These are phyloP conservation scores for Agrotis exclamationis DNA, from an alignment of 2,888 invertebrate genomes.

Conservation along the genomic window DNA sequence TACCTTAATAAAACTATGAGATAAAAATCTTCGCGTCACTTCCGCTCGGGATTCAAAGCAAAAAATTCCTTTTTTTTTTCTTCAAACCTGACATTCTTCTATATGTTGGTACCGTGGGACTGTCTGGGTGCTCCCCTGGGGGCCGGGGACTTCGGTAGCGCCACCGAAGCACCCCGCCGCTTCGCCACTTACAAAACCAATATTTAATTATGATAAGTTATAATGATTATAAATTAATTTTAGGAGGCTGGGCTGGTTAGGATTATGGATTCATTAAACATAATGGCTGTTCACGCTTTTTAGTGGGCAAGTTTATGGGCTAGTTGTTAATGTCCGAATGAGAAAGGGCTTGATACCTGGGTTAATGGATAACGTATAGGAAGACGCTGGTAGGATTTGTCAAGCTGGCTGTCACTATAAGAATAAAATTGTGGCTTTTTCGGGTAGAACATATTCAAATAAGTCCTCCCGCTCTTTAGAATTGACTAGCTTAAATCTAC, in stretches of 20 bases:
- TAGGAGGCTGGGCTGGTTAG: constrained; percentile 49
- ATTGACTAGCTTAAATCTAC: no score
- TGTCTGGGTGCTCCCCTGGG: constrained; percentile 66
- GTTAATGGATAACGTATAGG: neutral
- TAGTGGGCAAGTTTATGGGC: constrained; percentile 42
- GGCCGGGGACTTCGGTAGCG: constrained; percentile 73
- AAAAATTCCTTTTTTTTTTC: constrained; percentile 60
- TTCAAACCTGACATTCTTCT: constrained; percentile 69
- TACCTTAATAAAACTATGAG: constrained; percentile 55
- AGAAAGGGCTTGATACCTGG: constrained; percentile 35
- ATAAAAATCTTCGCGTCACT: constrained; percentile 70
- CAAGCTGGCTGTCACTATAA: neutral
- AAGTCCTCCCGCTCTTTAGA: no score
- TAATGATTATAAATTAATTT: constrained; percentile 73
- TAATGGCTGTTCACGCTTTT: constrained; percentile 58
- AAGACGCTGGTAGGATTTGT: neutral
- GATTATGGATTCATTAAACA: constrained; percentile 59
- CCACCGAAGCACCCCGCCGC: constrained; percentile 72
- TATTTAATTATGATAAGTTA: constrained; percentile 73
- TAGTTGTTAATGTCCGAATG: constrained; percentile 41
- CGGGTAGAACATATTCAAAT: no score
- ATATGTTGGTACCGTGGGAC: constrained; percentile 70
- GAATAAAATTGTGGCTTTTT: no score
- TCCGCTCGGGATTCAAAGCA: constrained; percentile 71
- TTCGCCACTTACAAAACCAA: constrained; percentile 76